phyloP scores from a whole-genome alignment of 2,797 vertebrate species.

The Melopsittacus undulatus region DNA sequence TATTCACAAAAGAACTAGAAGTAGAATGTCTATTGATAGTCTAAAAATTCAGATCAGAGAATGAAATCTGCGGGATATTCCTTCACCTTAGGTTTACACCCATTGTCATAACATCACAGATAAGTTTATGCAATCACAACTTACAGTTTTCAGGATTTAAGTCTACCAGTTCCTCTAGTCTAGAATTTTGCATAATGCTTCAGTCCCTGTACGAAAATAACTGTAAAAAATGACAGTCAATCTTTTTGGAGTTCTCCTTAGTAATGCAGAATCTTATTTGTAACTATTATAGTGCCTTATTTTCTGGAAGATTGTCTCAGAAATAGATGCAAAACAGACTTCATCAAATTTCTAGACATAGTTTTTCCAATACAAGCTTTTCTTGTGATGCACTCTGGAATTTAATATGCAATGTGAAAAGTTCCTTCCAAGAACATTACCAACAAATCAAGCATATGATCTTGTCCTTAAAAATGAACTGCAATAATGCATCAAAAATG shows the following conservation, averaged over 20 bases:
- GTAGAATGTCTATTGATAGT: background rate
- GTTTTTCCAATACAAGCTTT: slow-evolving; percentile 21
- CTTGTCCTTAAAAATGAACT: slow-evolving; percentile 46
- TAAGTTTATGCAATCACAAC: background rate
- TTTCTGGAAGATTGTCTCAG: slow-evolving; percentile 25
- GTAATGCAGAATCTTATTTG: background rate
- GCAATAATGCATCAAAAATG: slow-evolving; percentile 16
- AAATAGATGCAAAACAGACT: slow-evolving; percentile 55
- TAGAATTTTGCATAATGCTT: background rate
- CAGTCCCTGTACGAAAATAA: background rate
- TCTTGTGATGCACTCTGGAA: background rate
- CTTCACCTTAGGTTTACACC: background rate
- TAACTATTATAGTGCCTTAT: background rate
- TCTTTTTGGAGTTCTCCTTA: background rate
- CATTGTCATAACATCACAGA: background rate
- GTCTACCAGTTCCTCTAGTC: background rate
- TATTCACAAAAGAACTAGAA: background rate
- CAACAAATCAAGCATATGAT: slow-evolving; percentile 10
- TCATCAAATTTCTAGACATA: slow-evolving; percentile 34
- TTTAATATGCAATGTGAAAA: slow-evolving; percentile 58
- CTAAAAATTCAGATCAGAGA: background rate
- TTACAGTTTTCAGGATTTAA: background rate
- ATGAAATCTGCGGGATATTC: background rate
- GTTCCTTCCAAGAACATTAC: slow-evolving; percentile 35
- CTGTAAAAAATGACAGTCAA: background rate